phyloP scores from a whole-genome alignment of 2,797 vertebrate genomes.

The Helostoma temminkii region DNA sequence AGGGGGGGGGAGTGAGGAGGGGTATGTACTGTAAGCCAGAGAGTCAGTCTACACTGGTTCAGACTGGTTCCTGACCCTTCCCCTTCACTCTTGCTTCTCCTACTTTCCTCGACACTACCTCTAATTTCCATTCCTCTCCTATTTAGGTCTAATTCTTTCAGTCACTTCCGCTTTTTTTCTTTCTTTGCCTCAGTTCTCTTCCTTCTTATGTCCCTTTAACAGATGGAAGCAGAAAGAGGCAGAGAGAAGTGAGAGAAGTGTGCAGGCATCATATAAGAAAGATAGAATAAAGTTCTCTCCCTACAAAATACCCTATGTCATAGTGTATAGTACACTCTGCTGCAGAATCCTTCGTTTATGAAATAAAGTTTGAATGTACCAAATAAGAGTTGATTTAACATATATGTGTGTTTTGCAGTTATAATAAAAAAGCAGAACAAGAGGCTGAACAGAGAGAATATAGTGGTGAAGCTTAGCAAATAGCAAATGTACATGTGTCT shows the following conservation, averaged over 20 bases:
- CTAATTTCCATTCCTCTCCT: constrained; percentile 25
- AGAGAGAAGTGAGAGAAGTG: no score
- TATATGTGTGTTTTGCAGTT: neutral
- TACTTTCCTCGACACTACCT: constrained; percentile 28
- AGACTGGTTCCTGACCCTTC: constrained; percentile 81
- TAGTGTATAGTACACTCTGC: no score
- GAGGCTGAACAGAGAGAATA: constrained; percentile 8
- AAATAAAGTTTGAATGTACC: neutral
- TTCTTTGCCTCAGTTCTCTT: neutral
- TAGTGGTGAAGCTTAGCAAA: neutral
- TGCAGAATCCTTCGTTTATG: no score
- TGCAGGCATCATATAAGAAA: no score
- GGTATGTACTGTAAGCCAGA: constrained; percentile 54
- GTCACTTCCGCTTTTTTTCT: neutral
- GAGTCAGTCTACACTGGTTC: constrained; percentile 81
- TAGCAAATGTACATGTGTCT: neutral
- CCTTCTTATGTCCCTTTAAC: constrained; percentile 2
- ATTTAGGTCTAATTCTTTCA: constrained; percentile 17
- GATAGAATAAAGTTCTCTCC: no score
- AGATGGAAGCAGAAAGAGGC: no score
- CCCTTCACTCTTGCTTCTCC: constrained; percentile 35
- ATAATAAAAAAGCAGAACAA: constrained; percentile 6
- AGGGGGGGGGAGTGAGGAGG: constrained; percentile 43
- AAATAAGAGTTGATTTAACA: neutral
- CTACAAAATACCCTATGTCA: neutral